Conservation (phyloP, 2,888 invertebrate species). For the Ornithoptera priamus region DNA sequence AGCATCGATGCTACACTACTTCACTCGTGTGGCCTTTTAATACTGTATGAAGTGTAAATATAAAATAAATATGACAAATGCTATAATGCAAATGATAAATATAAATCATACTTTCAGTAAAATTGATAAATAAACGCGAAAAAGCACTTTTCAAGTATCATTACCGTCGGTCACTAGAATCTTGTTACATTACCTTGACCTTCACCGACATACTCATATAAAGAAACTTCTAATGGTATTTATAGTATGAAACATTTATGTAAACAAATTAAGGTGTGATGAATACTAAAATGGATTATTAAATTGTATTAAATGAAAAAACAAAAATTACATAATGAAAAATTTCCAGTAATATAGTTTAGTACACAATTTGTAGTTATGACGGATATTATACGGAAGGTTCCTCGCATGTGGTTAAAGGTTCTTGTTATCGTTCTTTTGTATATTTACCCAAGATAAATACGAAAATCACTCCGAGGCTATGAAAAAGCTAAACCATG, state of each 20-base stretch:
- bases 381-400: too few species aligned
- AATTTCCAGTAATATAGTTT: not conserved
- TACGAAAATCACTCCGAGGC: too few species aligned
- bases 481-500: too few species aligned
- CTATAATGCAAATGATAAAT: not conserved
- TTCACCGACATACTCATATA: not conserved
- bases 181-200: constrained; percentile 5
- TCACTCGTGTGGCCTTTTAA: too few species aligned
- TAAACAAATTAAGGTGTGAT: not conserved
- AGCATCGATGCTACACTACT: not conserved
- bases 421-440: too few species aligned
- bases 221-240: not conserved
- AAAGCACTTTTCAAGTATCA: not conserved
- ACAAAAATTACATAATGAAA: not conserved
- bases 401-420: too few species aligned
- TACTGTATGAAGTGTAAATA: not conserved
- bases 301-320: not conserved
- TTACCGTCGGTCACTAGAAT: not conserved
- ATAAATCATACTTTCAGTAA: not conserved
- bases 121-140: not conserved
- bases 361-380: too few species aligned
- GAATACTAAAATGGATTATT: not conserved
- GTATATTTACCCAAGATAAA: too few species aligned
- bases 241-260: not conserved
- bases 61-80: not conserved